Percentiles rank a stretch among this genome's conserved stretches.
Conservation (phyloP, 1,140 invertebrate species). For the Procambarus clarkii region DNA sequence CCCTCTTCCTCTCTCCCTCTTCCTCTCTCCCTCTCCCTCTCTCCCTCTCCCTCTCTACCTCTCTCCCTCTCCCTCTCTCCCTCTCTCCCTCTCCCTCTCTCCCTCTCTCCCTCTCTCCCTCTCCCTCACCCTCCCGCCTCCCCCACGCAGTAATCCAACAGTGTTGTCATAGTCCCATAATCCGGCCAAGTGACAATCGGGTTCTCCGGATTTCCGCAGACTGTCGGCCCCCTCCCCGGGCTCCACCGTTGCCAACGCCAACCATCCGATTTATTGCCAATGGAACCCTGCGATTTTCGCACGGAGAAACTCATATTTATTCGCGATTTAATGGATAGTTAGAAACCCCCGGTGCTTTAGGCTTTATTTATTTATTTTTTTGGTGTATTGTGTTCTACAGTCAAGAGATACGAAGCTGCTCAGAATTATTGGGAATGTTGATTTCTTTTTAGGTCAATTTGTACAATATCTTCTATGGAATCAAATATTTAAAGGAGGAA, state of each 20-base stretch:
- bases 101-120: constrained; percentile 7
- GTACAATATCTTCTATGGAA: too few species aligned
- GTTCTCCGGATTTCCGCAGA: constrained; percentile 42
- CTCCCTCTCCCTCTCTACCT: neutral
- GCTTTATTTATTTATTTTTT: too few species aligned
- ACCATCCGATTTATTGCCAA: neutral
- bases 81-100: neutral
- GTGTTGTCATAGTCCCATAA: constrained; percentile 54
- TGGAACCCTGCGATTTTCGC: neutral
- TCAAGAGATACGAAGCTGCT: too few species aligned
- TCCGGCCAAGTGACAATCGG: constrained; percentile 50
- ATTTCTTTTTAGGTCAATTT: too few species aligned
- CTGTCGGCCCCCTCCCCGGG: neutral
- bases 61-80: neutral
- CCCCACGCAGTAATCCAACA: constrained; percentile 39
- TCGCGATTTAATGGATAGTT: neutral
- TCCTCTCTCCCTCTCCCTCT: neutral
- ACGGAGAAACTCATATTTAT: neutral
- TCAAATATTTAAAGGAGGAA: too few species aligned
- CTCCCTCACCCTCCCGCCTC: neutral
- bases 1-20: too few species aligned
- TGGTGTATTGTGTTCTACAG: too few species aligned
- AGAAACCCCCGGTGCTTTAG: too few species aligned
- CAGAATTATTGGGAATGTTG: too few species aligned
- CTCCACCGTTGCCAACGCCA: constrained; percentile 27